Evolutionary conservation across 1,140 invertebrate genomes (phyloP), one percentile per base, ranked within the genome.

Genomic region (Drosophila varians): DNA sequence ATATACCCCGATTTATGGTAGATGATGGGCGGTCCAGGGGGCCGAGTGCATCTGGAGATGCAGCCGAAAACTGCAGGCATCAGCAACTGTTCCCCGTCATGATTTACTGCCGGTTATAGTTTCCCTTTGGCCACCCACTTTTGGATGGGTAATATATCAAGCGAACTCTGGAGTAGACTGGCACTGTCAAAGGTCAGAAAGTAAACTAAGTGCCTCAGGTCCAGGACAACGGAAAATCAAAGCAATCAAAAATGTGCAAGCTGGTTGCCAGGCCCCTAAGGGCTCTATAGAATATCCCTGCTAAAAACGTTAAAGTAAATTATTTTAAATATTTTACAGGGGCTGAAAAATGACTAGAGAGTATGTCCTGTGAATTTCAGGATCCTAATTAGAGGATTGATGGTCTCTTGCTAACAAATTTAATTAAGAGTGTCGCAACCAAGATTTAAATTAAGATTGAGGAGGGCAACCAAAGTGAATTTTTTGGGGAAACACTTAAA

Each of bases 1-100:
- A 84, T 80, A 76, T 76, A 43, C 52, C 42, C 61, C 65, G 51
- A 52, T 42, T 51, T 62, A 69, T 68, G 51, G 26, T 56, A 54
- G 16, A 28, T 52, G 70, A 49, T 40, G 56, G 36, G 45, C n/a
- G 21, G 21, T 52, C 28, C n/a, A 21, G 21, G 21, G 21, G 43
- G 73, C 11, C 16, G 48, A 52, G 42, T 49, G 45, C 36, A 36
- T 38, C 23, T 46, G 40, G 42, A 38, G 36, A 38, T 38, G 3
- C 28, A 64, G 47, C 53, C 14, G 43, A 26, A 49, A 64, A 75
- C 26, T 86, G 76, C 79, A 84, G 66, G 40, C 36, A 36, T 84
- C 80, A 64, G 51, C 72, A 73, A 43, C 57, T 34, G 40, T 47
- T 55, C 52, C 16, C 49, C 74, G 25, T 56, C 58, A 54, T 58